Evolutionary conservation across 2,888 invertebrate species (phyloP), one percentile per base, ranked within the genome.

Genomic region (Pachydiplax longipennis): DNA sequence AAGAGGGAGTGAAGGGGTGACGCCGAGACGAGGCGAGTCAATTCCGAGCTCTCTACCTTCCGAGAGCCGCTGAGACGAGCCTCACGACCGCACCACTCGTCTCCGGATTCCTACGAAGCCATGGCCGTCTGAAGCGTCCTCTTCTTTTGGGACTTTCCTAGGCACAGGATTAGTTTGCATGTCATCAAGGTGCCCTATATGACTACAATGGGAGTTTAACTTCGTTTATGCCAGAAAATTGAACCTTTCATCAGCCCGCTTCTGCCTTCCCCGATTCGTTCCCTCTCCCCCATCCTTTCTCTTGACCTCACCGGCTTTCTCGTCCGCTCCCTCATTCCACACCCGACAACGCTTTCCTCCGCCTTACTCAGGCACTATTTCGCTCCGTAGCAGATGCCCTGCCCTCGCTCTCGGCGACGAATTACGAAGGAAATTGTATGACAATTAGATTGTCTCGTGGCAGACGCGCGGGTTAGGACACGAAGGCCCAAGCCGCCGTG

Each of bases 151-250:
- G 48, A 48, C n/a, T 48, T 25, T 6, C 82, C 53, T 83, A 35
- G 58, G 53, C 83, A 8, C 35, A 58, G 83, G 83, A 87, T 87
- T 87, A 87, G 87, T 87, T 87, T 87, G 61, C 87, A 87, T 87
- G 37, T 87, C 87, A 87, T 87, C 61, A 87, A 87, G 61, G 61
- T 65, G n/a, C 61, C 87, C 87, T 61, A 87, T 87, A 87, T 61
- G 61, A 87, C 61, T 87, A 65, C 87, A 87, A 87, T 87, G 87
- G 61, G 35, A 87, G 87, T 91, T 91, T 91, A 91, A 91, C 91
- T 91, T 91, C 91, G 81, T 91, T 91, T 91, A 73, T 80, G 91
- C 58, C 90, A 37, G 87, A 87, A 91, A 91, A 91, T 91, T 91
- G 91, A 90, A 90, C 91, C 91, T 91, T 91, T 91, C 91, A 91